These are phyloP conservation scores for Platypus cylindrus DNA, from an alignment of 2,888 invertebrate genomes.

Conservation along the genomic window DNA sequence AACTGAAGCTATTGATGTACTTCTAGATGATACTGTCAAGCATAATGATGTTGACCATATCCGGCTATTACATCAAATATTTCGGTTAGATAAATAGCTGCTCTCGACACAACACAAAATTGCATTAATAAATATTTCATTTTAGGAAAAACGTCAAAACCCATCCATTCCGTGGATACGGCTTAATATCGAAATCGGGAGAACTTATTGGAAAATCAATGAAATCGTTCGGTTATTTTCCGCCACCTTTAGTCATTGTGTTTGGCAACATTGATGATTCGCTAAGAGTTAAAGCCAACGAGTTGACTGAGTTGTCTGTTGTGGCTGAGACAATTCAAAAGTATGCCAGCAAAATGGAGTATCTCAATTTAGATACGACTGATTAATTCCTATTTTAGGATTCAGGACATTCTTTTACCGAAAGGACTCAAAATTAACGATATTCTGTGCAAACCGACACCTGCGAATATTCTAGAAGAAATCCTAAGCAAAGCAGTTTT, in stretches of 20 bases:
- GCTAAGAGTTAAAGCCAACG: slow-evolving; percentile 72
- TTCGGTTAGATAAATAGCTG: no score
- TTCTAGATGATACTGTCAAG: slow-evolving; percentile 46
- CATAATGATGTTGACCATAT: slow-evolving; percentile 28
- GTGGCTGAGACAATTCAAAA: slow-evolving; percentile 61
- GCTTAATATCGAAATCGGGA: slow-evolving; percentile 35
- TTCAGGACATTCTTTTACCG: slow-evolving; percentile 48
- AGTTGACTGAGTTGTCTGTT: slow-evolving; percentile 58
- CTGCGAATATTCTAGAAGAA: slow-evolving; percentile 5
- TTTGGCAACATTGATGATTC: slow-evolving; percentile 89
- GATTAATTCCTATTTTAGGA: slow-evolving; percentile 3
- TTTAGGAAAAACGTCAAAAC: slow-evolving; percentile 10
- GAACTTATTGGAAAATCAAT: slow-evolving; percentile 16
- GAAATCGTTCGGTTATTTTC: neutral
- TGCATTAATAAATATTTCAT: no score
- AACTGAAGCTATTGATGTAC: slow-evolving; percentile 52
- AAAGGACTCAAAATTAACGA: slow-evolving; percentile 9
- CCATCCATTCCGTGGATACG: slow-evolving; percentile 50
- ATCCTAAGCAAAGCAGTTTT: slow-evolving; percentile 37
- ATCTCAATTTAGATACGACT: slow-evolving; percentile 26
- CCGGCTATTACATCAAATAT: slow-evolving; percentile 21
- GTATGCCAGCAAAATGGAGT: no score
- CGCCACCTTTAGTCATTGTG: slow-evolving; percentile 36
- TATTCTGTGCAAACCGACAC: slow-evolving; percentile 8
- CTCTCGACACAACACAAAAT: no score